phyloP scores from a whole-genome alignment of 1,140 invertebrate species.

The Zaprionus nigranus region DNA sequence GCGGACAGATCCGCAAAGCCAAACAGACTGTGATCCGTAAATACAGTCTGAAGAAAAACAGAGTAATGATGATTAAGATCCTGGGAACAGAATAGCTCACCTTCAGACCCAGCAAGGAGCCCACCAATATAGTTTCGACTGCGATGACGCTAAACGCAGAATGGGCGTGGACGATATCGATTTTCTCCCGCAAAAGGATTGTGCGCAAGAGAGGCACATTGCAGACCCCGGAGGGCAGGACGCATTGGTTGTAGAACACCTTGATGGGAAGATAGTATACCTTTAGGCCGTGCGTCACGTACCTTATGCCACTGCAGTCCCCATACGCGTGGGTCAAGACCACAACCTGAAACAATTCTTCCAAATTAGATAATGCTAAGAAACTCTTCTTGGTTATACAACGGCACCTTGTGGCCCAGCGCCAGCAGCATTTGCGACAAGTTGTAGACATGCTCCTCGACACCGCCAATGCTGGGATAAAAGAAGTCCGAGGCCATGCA shows the following conservation, averaged over 20 bases:
- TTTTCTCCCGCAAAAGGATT: conserved; percentile 95
- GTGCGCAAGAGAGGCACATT: conserved; percentile 96
- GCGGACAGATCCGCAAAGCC: conserved; percentile 99
- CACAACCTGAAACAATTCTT: conserved; percentile 85
- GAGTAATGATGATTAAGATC: neutral
- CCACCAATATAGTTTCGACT: conserved; percentile 98
- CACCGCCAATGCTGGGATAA: conserved; percentile 99
- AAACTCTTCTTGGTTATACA: neutral
- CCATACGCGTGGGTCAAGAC: conserved; percentile 98
- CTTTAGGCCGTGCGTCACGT: conserved; percentile 98
- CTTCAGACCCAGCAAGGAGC: conserved; percentile 94
- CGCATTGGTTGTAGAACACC: conserved; percentile 97
- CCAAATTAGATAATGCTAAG: neutral
- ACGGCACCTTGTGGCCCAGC: conserved; percentile 94
- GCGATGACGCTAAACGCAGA: conserved; percentile 99
- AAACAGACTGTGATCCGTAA: conserved; percentile 99
- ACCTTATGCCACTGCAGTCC: conserved; percentile 90
- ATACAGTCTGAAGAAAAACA: conserved; percentile 91
- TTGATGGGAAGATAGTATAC: conserved; percentile 98
- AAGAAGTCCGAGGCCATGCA: conserved; percentile 99
- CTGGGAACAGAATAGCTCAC: conserved; percentile 73
- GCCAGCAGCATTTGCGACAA: conserved; percentile 97
- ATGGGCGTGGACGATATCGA: conserved; percentile 98
- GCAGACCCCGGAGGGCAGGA: conserved; percentile 96
- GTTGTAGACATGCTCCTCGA: conserved; percentile 99